These are phyloP conservation scores for Calameuta pallipes DNA, from an alignment of 2,888 invertebrate genomes.

Conservation along the genomic window DNA sequence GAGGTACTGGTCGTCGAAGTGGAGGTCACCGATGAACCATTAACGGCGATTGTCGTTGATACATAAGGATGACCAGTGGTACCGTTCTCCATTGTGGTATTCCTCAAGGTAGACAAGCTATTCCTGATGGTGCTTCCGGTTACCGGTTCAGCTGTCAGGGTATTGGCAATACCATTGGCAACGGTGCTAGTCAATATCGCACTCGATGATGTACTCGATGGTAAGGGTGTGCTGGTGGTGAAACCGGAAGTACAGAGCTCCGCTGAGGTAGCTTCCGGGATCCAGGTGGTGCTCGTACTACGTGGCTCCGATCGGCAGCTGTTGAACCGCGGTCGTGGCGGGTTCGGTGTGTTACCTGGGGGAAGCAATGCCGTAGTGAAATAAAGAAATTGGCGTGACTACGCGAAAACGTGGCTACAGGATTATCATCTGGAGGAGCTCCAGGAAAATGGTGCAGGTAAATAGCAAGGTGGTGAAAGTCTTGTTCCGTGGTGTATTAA, in stretches of 20 bases:
- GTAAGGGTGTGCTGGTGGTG: constrained; percentile 53
- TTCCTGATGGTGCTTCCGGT: constrained; percentile 31
- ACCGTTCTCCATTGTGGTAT: constrained; percentile 49
- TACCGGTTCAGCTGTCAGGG: constrained; percentile 24
- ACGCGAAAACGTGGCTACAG: neutral
- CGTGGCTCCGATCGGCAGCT: constrained; percentile 68
- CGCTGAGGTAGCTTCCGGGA: constrained; percentile 41
- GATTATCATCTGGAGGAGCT: neutral
- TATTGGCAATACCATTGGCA: constrained; percentile 65
- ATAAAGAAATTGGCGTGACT: neutral
- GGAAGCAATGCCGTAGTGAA: constrained; percentile 25
- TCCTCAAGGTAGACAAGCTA: constrained; percentile 43
- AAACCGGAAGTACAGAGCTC: constrained; percentile 42
- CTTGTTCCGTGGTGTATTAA: neutral
- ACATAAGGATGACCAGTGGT: constrained; percentile 30
- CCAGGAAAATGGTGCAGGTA: neutral
- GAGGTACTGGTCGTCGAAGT: constrained; percentile 23
- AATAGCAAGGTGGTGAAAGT: neutral
- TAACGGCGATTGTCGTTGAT: constrained; percentile 22
- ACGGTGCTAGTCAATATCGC: constrained; percentile 67
- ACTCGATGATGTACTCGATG: constrained; percentile 62
- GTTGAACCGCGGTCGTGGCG: constrained; percentile 71
- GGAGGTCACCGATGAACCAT: constrained; percentile 20
- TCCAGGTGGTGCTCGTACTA: constrained; percentile 46
- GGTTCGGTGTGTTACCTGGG: constrained; percentile 69